These are phyloP conservation scores for Therioaphis trifolii DNA, from an alignment of 2,888 invertebrate species.

Conservation along the genomic window DNA sequence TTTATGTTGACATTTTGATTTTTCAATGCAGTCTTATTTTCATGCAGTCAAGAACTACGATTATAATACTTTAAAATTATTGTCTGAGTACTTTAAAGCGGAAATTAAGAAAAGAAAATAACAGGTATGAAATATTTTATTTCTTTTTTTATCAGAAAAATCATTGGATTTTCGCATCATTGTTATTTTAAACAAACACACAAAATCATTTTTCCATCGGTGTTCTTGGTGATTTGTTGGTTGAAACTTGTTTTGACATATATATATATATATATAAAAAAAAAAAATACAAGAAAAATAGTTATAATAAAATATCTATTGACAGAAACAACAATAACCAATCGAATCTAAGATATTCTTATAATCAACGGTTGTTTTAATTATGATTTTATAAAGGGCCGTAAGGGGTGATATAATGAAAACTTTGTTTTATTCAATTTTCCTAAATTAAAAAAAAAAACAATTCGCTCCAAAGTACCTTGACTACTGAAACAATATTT, in stretches of 20 bases:
- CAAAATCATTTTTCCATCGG: not conserved
- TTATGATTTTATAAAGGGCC: constrained; percentile 25
- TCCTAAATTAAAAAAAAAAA: constrained; percentile 29
- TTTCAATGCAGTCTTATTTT: constrained; percentile 24
- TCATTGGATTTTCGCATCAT: not conserved
- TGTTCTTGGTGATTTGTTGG: not conserved
- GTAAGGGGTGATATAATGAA: not conserved
- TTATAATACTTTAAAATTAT: not conserved
- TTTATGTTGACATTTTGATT: not conserved
- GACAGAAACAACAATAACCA: constrained; percentile 25
- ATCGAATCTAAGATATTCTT: constrained; percentile 5
- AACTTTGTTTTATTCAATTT: not conserved
- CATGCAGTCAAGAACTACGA: not conserved
- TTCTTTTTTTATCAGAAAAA: not conserved
- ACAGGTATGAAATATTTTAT: not conserved
- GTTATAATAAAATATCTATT: not conserved
- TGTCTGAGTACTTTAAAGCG: not conserved
- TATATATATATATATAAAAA: too few relatives aligned
- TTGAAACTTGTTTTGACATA: not conserved
- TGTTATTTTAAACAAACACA: not conserved
- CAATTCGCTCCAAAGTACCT: constrained; percentile 14
- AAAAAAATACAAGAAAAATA: not conserved
- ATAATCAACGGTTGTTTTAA: constrained; percentile 14
- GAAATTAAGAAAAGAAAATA: constrained; percentile 22
- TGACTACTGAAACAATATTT: constrained; percentile 3